A percentile compares a stretch with the other conserved stretches of the same genome.
Evolutionary conservation across 2,797 vertebrate species (phyloP).

Genomic region (Sternarchorhynchus goeldii): DNA sequence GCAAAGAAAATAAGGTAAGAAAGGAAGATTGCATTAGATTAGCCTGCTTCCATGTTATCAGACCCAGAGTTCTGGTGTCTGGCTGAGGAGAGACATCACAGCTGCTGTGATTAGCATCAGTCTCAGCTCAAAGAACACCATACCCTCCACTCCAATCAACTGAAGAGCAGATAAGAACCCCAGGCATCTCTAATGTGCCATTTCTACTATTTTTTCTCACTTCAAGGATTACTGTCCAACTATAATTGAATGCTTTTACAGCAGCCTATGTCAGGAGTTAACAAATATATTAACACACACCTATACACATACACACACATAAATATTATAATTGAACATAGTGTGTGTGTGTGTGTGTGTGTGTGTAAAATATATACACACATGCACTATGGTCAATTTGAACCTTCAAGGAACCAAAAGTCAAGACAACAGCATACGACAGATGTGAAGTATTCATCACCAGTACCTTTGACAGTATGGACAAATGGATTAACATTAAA

Average conservation of each 20-base stretch:
- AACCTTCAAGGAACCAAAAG: conserved; percentile 14
- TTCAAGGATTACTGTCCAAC: conserved; percentile 7
- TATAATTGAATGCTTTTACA: conserved; percentile 30
- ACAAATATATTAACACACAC: conserved; percentile 10
- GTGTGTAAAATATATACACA: no score
- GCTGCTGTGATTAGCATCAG: conserved; percentile 49
- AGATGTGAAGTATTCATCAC: background rate
- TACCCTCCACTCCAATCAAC: conserved; percentile 59
- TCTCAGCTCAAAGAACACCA: conserved; percentile 51
- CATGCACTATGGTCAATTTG: background rate
- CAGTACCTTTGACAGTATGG: conserved; percentile 4
- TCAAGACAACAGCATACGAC: background rate
- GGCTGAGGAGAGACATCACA: conserved; percentile 42
- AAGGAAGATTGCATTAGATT: conserved; percentile 42
- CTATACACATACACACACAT: conserved; percentile 1
- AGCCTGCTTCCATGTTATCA: conserved; percentile 13
- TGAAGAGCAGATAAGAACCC: conserved; percentile 52
- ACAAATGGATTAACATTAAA: conserved; percentile 10
- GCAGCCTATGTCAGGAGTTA: conserved; percentile 1
- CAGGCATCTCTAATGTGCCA: conserved; percentile 32
- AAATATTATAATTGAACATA: no score
- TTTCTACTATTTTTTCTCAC: conserved; percentile 22
- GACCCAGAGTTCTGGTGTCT: conserved; percentile 18
- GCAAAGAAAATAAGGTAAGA: conserved; percentile 30
- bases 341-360: no score